A percentile compares a stretch with the other conserved stretches of the same genome.
Evolutionary conservation across 2,113 vertebrate species (phyloP).

Genomic region (Lampris incognitus): DNA sequence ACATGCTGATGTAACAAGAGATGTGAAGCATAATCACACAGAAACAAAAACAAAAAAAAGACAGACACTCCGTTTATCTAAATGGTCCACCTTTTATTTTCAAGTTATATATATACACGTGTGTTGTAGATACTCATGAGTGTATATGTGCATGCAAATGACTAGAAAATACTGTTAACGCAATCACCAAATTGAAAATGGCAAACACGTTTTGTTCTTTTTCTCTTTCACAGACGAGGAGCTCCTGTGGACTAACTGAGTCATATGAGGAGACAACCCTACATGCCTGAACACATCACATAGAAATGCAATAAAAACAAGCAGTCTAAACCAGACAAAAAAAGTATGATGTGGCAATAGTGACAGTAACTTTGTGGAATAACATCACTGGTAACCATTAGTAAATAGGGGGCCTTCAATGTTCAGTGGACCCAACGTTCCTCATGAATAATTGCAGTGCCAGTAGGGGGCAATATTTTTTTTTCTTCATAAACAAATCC

Average conservation of each 20-base stretch:
- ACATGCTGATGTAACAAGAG: no score
- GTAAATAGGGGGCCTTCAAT: no score
- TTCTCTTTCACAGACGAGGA: constrained; percentile 44
- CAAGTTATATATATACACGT: neutral
- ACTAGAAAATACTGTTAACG: neutral
- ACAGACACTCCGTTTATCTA: neutral
- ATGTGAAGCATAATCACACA: neutral
- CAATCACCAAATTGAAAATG: neutral
- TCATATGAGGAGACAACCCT: neutral
- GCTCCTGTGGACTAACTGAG: constrained; percentile 50
- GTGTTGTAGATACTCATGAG: neutral
- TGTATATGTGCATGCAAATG: no score
- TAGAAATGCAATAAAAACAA: neutral
- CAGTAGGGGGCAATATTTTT: constrained; percentile 57
- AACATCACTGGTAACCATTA: constrained; percentile 3
- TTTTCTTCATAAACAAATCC: neutral
- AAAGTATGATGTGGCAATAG: neutral
- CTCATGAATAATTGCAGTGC: neutral
- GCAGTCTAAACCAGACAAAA: neutral
- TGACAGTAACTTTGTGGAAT: neutral
- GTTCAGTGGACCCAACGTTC: no score
- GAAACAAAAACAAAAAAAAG: neutral
- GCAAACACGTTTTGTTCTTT: neutral
- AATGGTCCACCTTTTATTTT: neutral
- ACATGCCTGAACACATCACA: neutral